Evolutionary conservation across 2,113 vertebrate species (phyloP).

Genomic region (Corythornis cristatus): DNA sequence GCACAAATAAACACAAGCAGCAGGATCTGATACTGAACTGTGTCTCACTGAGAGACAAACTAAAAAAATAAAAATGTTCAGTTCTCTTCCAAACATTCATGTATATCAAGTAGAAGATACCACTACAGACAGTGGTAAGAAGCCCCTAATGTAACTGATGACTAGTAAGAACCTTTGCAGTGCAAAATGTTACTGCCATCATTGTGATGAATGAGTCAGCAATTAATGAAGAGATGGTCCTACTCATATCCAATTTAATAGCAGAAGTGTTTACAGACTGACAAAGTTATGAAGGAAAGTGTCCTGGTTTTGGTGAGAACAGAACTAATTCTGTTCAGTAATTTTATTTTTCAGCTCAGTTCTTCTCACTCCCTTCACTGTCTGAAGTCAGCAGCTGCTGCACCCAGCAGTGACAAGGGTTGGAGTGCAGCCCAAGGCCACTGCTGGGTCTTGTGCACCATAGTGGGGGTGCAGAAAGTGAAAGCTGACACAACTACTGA

Average conservation of each 20-base stretch:
- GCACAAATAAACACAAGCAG: background rate
- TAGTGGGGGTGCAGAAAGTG: no score
- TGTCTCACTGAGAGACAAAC: background rate
- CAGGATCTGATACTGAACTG: background rate
- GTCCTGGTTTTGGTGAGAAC: no score
- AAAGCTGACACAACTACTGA: background rate
- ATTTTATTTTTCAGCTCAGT: no score
- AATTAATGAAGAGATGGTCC: background rate
- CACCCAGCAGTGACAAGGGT: no score
- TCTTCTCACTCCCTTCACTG: no score
- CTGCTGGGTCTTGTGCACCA: no score
- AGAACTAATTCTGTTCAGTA: no score
- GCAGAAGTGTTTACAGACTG: background rate
- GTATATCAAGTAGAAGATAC: background rate
- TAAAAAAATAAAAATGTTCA: background rate
- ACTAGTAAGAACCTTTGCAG: background rate
- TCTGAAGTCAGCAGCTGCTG: no score
- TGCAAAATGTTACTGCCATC: background rate
- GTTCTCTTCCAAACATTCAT: background rate
- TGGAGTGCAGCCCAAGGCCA: no score
- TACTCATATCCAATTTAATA: background rate
- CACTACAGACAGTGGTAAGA: background rate
- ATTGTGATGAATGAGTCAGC: background rate
- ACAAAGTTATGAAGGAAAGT: background rate
- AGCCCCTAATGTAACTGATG: background rate